phyloP scores from a whole-genome alignment of 1,140 invertebrate genomes.

The Hyposmocoma kahamanoa region DNA sequence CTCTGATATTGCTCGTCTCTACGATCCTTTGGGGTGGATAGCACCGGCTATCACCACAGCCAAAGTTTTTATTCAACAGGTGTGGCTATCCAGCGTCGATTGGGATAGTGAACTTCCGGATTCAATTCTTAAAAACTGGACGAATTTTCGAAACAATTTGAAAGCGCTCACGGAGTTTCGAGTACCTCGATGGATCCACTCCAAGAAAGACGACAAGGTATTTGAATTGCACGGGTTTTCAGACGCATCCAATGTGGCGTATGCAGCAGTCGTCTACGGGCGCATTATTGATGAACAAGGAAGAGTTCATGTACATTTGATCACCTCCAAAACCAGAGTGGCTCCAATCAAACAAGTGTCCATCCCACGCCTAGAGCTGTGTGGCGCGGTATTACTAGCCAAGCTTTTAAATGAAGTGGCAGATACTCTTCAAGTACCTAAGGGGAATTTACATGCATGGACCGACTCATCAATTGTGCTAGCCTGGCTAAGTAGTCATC shows the following conservation, averaged over 20 bases:
- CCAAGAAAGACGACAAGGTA: background rate
- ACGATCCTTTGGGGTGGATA: constrained; percentile 55
- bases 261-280: no score
- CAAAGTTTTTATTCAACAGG: constrained; percentile 66
- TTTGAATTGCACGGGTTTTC: constrained; percentile 24
- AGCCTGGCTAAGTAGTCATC: no score
- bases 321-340: no score
- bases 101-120: constrained; percentile 42
- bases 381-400: no score
- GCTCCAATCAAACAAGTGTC: no score
- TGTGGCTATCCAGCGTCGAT: constrained; percentile 37
- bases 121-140: constrained; percentile 9
- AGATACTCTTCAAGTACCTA: no score
- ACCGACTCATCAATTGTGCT: no score
- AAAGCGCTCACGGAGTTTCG: background rate
- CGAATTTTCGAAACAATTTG: background rate
- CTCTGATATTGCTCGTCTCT: constrained; percentile 28
- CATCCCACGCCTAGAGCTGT: no score
- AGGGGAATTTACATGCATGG: no score
- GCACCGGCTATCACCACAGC: constrained; percentile 45
- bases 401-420: no score
- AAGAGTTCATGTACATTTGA: no score
- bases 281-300: no score
- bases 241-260: constrained; percentile 35
- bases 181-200: background rate